phyloP scores from a whole-genome alignment of 2,113 vertebrate genomes.

The Tamias sibiricus region DNA sequence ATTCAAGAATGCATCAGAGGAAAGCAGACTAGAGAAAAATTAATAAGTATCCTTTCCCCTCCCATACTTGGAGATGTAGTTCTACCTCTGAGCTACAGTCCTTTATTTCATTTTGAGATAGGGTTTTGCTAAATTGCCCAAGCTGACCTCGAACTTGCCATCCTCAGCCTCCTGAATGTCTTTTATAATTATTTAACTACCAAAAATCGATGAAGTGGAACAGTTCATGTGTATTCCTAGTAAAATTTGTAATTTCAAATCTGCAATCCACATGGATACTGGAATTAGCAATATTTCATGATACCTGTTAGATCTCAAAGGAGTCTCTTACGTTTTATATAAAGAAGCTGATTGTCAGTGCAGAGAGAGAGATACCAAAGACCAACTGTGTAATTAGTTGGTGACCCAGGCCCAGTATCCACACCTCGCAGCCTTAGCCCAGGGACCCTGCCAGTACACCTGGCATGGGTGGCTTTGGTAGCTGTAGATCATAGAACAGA shows the following conservation, averaged over 20 bases:
- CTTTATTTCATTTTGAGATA: neutral
- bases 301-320: neutral
- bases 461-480: neutral
- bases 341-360: neutral
- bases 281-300: neutral
- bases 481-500: slow-evolving; percentile 4
- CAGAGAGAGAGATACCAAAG: neutral
- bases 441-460: neutral
- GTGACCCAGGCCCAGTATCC: neutral
- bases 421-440: neutral
- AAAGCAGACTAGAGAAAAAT: neutral
- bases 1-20: neutral
- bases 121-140: neutral
- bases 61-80: too few relatives aligned
- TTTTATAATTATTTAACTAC: neutral
- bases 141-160: neutral
- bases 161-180: neutral
- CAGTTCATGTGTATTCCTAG: neutral
- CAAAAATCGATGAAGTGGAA: neutral
- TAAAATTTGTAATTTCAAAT: neutral
- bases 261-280: neutral
- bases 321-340: neutral
- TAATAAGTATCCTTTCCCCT: neutral
- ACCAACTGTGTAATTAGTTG: neutral
- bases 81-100: neutral